Evolutionary conservation across 2,797 vertebrate species (phyloP), one percentile per base, ranked within the genome.

Genomic region (Esox masquinongy): DNA sequence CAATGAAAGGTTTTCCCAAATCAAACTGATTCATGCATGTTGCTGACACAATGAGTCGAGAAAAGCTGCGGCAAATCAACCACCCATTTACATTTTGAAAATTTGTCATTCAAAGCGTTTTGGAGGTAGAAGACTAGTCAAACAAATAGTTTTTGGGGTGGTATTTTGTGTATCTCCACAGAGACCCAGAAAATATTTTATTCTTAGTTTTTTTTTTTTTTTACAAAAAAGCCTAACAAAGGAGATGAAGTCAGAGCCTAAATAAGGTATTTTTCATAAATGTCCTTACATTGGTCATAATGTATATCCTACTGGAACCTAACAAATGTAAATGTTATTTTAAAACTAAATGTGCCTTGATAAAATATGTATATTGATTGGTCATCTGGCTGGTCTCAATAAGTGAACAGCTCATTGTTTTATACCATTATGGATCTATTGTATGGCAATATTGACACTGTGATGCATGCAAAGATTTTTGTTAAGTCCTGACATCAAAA

Each of bases 401-500:
- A 51, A 51, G 36, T 70, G 43, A 70, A 16, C 24, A 66, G 29
- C 17, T 19, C 15, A 6, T 66, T 66, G 63, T 31, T 49, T 47
- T 47, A 63, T 34, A 63, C 14, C 22, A 29, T 70, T 50, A 34
- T 70, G 68, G 68, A 47, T 70, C 59, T n/a, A 63, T 70, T 61
- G 14, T 63, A 59, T 9, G 61, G 61, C 11, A 70, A 22, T 63
- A 70, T 63, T 70, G 29, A 70, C 39, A 24, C 39, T 59, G 31
- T 69, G 47, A 70, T 70, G 34, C 51, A 24, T 51, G 68, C 31
- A 67, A 76, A 2, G 36, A 47, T 39, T 43, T 56, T 29, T 70
- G 49, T 53, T 19, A 26, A 61, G 51, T 47, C 68, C 9, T 29
- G n/a, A 16, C 67, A 70, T 76, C 56, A 63, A 76, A 50, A 67